Percentiles rank a stretch among this genome's conserved stretches.
phyloP scores from a whole-genome alignment of 2,888 invertebrate genomes.

The Eucriotettix oculatus region DNA sequence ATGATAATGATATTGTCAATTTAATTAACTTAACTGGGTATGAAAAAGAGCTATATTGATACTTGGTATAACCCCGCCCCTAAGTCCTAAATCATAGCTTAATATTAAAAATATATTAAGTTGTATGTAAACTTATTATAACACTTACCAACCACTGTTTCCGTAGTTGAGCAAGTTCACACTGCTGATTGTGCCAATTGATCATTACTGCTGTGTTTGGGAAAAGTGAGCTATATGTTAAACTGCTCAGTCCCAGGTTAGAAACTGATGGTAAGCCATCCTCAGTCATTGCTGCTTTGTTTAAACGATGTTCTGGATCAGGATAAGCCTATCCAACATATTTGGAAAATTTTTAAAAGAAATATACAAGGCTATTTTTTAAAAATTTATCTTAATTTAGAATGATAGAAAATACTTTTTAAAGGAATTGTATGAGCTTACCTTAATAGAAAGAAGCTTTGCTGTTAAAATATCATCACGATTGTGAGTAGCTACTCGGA shows the following conservation, averaged over 20 bases:
- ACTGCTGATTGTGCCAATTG: conserved; percentile 78
- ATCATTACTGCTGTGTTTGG: conserved; percentile 74
- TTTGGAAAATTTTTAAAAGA: background rate
- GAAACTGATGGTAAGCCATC: conserved; percentile 37
- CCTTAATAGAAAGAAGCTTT: conserved; percentile 68
- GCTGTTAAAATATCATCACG: conserved; percentile 61
- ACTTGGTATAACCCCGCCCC: no score
- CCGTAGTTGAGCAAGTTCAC: conserved; percentile 46
- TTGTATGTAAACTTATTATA: no score
- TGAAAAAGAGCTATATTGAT: no score
- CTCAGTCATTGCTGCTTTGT: conserved; percentile 67
- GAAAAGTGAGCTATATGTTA: conserved; percentile 64
- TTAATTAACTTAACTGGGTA: background rate
- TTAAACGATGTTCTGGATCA: conserved; percentile 85
- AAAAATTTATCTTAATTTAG: background rate
- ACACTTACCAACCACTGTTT: conserved; percentile 36
- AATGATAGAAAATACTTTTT: background rate
- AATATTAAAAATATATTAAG: no score
- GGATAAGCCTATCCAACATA: conserved; percentile 46
- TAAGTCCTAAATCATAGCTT: no score
- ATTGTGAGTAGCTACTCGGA: conserved; percentile 55
- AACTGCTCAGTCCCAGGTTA: conserved; percentile 35
- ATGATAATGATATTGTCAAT: background rate
- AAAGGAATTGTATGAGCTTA: conserved; percentile 17
- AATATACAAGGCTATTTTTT: background rate